Conservation (phyloP, 2,113 vertebrate genomes). For the Rhodinocichla rosea region DNA sequence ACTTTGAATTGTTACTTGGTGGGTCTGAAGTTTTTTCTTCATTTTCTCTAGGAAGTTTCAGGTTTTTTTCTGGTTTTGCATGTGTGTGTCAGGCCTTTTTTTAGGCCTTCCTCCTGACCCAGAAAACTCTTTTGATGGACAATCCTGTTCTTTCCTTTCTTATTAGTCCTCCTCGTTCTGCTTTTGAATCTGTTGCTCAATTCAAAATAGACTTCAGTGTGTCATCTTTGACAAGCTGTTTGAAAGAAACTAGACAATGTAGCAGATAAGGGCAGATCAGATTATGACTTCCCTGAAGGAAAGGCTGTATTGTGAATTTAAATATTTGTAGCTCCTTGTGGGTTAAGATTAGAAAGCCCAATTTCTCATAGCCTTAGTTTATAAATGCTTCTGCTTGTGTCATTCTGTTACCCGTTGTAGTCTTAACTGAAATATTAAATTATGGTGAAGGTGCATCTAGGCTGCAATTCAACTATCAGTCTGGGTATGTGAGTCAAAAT, state of each 20-base stretch:
- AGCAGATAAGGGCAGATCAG: not conserved
- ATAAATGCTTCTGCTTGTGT: not conserved
- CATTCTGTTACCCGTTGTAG: not conserved
- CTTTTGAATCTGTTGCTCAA: not conserved
- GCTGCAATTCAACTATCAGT: not conserved
- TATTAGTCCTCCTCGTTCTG: not conserved
- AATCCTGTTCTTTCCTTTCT: not conserved
- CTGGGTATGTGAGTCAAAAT: not conserved
- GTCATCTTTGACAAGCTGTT: not conserved
- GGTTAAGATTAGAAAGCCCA: not conserved
- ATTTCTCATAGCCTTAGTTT: not conserved
- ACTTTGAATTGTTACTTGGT: not conserved
- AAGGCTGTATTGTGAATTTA: not conserved
- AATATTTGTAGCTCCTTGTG: not conserved
- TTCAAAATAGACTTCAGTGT: not conserved
- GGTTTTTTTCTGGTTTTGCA: fast-evolving
- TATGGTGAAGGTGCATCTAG: not conserved
- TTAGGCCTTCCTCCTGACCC: not conserved
- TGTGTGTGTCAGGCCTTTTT: not conserved
- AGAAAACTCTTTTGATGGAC: not conserved
- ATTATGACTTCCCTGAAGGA: not conserved
- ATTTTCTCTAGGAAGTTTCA: not conserved
- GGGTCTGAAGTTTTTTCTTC: not conserved
- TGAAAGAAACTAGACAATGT: not conserved
- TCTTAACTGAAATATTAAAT: not conserved